phyloP scores from a whole-genome alignment of 2,113 vertebrate species.

The Macaca mulatta region DNA sequence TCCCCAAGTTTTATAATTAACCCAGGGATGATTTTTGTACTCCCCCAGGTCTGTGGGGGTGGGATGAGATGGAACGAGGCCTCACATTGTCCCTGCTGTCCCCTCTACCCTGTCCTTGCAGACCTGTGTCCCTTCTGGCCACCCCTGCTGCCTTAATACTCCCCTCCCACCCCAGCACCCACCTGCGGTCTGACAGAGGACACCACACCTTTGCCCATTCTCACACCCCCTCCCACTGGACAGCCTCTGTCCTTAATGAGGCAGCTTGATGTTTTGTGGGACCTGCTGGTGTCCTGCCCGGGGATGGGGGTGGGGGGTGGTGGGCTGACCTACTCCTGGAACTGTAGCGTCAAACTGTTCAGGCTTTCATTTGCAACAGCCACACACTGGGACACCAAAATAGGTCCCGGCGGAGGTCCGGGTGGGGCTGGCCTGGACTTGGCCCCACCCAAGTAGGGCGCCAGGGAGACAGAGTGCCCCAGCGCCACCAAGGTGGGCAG shows the following conservation, averaged over 20 bases:
- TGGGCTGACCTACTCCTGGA: neutral
- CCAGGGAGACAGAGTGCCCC: neutral
- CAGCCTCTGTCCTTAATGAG: neutral
- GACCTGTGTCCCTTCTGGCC: conserved; percentile 23
- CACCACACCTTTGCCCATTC: neutral
- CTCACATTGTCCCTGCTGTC: neutral
- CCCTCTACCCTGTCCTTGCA: neutral
- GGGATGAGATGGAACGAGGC: neutral
- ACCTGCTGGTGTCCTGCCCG: neutral
- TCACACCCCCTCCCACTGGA: neutral
- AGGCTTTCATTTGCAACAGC: neutral
- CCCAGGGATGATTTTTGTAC: conserved; percentile 47
- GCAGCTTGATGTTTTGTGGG: neutral
- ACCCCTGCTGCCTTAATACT: neutral
- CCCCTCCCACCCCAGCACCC: neutral
- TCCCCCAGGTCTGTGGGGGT: conserved; percentile 16
- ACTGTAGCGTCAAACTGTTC: neutral
- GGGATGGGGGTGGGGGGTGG: too few relatives aligned
- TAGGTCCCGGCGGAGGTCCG: neutral
- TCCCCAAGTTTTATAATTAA: conserved; percentile 43
- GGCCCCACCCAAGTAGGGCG: neutral
- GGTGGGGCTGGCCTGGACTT: neutral
- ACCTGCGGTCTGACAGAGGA: neutral
- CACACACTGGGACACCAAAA: neutral
- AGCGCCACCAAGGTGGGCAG: neutral